Conservation (phyloP, 2,113 vertebrate species). For the Hippocampus zosterae region DNA sequence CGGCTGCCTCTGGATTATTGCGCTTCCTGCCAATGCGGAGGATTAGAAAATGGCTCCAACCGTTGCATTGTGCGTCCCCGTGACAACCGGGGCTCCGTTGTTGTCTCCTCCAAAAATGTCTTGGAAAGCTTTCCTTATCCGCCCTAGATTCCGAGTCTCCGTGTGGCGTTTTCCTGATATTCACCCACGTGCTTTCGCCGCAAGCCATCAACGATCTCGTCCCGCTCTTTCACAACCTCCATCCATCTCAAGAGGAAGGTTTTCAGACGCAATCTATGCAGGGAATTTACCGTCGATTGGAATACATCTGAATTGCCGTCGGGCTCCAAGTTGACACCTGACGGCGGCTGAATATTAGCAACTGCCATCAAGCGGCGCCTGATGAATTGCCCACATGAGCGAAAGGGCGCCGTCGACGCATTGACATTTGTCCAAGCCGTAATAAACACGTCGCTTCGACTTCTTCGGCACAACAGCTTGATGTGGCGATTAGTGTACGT, state of each 20-base stretch:
- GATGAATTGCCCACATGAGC: background rate
- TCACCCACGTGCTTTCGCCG: conserved; percentile 15
- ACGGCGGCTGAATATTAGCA: background rate
- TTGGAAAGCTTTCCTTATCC: conserved; percentile 2
- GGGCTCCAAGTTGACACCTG: background rate
- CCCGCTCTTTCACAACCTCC: background rate
- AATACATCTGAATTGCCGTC: background rate
- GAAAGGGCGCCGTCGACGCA: background rate
- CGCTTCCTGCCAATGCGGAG: conserved; percentile 38
- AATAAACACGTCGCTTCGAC: background rate
- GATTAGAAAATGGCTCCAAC: conserved; percentile 39
- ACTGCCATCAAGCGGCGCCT: background rate
- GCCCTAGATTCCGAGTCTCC: conserved; percentile 1
- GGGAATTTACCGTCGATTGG: background rate
- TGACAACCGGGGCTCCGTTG: background rate
- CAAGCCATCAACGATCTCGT: conserved; percentile 14
- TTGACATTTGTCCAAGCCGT: background rate
- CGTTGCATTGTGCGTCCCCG: conserved; percentile 20
- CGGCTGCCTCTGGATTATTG: conserved; percentile 41
- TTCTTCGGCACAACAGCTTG: background rate
- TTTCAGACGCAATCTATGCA: conserved; percentile 19
- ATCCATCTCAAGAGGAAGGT: conserved; percentile 33
- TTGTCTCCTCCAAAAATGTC: conserved; percentile 5
- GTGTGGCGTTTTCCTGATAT: background rate
- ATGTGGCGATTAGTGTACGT: background rate